Base-by-base conservation (phyloP, 1,140 invertebrate genomes). In the Lepidurus couesii region DNA sequence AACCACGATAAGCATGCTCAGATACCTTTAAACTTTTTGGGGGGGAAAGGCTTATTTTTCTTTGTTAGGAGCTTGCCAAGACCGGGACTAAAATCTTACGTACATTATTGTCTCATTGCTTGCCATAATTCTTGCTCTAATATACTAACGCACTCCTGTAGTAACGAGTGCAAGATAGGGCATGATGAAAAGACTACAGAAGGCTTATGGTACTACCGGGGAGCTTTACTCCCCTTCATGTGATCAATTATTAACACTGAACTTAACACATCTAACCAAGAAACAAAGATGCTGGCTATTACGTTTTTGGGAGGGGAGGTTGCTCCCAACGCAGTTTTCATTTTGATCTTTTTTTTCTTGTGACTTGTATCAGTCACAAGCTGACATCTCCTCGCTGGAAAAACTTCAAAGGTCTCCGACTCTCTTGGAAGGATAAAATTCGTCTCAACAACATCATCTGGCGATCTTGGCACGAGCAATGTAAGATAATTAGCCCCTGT, bases 401-500 rank as follows among this genome's bases (percentile, higher is more conserved):
- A 87, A 91, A 95, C 83, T 99, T 99, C 89, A 97, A 98, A 89
- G 98, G 98, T 77, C 92, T 99, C 81, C 92, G 96, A 82, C 87
- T 99, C 77, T 90, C 94, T 82, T 96, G 96, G 92, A 99, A 98
- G 85, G 96, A 99, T 87, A 98, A 99, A 88, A 98, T 99, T 82
- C 90, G 98, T 82, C 87, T 99, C 78, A 99, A 99, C 89, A 99
- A 99, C 86, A 95, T 99, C 78, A 99, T 99, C 83, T 99, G 98
- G 98, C 90, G 98, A 84, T 98, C 97, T 85, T 99, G 98, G 96
- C 96, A 98, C 86, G 96, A 99, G 94, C 98, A 99, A 87, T 99
- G 96, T 98, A 89, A 93, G 92, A 91, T 65, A n/a, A 65, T 21
- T 65, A 21, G 16, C 45, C 21, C 47, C 76, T 24, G 3, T 24